Conservation (phyloP, 37 sponge, comb jelly and placozoan genomes). For the Agelas oroides region DNA sequence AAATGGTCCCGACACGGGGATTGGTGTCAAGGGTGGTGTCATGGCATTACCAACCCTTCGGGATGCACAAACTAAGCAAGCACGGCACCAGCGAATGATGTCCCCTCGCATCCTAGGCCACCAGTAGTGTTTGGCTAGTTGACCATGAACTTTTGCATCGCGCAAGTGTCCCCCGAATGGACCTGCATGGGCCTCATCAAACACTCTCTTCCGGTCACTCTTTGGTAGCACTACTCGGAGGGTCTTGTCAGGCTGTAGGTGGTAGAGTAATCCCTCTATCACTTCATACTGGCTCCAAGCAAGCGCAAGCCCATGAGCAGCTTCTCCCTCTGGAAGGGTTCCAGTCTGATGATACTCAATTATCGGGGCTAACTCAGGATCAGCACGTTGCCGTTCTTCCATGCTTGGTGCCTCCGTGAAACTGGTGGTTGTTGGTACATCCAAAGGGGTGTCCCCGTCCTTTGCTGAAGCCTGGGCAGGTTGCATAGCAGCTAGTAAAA, state of each 20-base stretch:
- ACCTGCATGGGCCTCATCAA: conserved; percentile 11
- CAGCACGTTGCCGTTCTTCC: conserved; percentile 14
- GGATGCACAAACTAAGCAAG: conserved; percentile 30
- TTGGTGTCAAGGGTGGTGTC: too few relatives aligned
- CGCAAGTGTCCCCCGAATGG: conserved; percentile 18
- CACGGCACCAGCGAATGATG: conserved; percentile 15
- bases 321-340: conserved; percentile 23
- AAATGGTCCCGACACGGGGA: too few relatives aligned
- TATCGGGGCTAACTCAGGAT: conserved; percentile 2
- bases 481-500: too few relatives aligned
- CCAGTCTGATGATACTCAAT: conserved; percentile 17
- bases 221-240: conserved; percentile 17
- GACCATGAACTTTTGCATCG: conserved; percentile 27
- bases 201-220: neutral
- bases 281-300: neutral
- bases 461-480: too few relatives aligned
- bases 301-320: conserved; percentile 11
- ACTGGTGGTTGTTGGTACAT: too few relatives aligned
- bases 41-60: conserved; percentile 5
- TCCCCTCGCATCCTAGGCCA: too few relatives aligned
- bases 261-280: conserved; percentile 12
- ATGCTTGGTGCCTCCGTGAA: too few relatives aligned
- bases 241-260: conserved; percentile 14
- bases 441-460: too few relatives aligned
- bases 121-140: conserved; percentile 26